These are phyloP conservation scores for Melanogrammus aeglefinus DNA, from an alignment of 2,797 vertebrate genomes.

Conservation along the genomic window DNA sequence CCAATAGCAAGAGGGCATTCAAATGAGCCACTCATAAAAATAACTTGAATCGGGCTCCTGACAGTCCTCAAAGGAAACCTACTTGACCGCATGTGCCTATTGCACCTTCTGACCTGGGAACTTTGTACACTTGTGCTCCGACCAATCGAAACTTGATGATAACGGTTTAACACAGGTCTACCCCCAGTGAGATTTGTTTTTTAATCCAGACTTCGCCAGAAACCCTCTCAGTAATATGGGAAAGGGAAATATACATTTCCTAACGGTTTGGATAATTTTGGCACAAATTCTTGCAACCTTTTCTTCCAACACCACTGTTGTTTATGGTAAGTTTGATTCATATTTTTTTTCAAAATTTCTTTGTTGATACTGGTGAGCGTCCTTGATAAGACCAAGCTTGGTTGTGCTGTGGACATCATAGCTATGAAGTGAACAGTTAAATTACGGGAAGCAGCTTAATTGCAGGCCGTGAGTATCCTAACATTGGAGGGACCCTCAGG, in stretches of 20 bases:
- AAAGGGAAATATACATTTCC: constrained; percentile 57
- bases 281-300: constrained; percentile 56
- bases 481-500: background rate
- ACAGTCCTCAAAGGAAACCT: constrained; percentile 61
- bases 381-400: background rate
- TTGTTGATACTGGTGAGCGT: background rate
- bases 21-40: constrained; percentile 73
- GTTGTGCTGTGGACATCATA: background rate
- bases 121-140: background rate
- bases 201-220: constrained; percentile 16
- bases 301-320: constrained; percentile 49
- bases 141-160: constrained; percentile 40
- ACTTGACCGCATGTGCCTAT: constrained; percentile 14
- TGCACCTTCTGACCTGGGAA: constrained; percentile 25
- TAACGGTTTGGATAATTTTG: constrained; percentile 68
- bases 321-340: constrained; percentile 61
- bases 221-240: constrained; percentile 67
- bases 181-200: constrained; percentile 1
- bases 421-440: background rate
- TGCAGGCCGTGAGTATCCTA: background rate
- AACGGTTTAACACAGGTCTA: constrained; percentile 9
- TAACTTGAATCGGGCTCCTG: constrained; percentile 56
- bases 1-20: constrained; percentile 69
- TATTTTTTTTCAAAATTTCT: background rate
- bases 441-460: background rate